Evolutionary conservation across 2,888 invertebrate species (phyloP).

Genomic region (Drosophila antonietae): DNA sequence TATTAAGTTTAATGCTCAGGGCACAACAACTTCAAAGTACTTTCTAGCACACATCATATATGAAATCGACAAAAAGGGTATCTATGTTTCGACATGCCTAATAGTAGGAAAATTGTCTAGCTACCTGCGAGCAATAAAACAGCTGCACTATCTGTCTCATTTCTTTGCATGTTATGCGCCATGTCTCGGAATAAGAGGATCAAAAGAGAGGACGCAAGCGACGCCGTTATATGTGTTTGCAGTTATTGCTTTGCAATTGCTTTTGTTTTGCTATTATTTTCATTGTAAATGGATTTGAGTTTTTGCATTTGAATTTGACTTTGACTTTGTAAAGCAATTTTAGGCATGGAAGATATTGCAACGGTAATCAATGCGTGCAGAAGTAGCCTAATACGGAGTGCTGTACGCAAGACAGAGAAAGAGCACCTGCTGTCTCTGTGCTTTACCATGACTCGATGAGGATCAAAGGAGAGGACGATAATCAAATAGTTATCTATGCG

Average conservation of each 20-base stretch:
- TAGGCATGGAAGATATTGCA: background rate
- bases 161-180: background rate
- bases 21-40: too few species aligned
- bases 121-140: background rate
- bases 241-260: background rate
- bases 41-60: background rate
- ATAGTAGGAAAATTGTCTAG: too few species aligned
- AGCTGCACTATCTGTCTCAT: conserved; percentile 3
- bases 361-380: background rate
- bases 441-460: background rate
- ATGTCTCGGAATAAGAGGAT: background rate
- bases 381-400: background rate
- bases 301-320: conserved; percentile 5
- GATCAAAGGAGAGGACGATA: background rate
- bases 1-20: background rate
- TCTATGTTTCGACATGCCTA: background rate
- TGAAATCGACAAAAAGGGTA: background rate
- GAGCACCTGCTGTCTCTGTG: background rate
- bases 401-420: background rate
- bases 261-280: background rate
- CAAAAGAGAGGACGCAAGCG: background rate
- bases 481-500: background rate
- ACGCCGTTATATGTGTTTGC: background rate
- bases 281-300: background rate
- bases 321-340: background rate